Evolutionary conservation across 2,888 invertebrate species (phyloP).

Genomic region (Acronicta psi): DNA sequence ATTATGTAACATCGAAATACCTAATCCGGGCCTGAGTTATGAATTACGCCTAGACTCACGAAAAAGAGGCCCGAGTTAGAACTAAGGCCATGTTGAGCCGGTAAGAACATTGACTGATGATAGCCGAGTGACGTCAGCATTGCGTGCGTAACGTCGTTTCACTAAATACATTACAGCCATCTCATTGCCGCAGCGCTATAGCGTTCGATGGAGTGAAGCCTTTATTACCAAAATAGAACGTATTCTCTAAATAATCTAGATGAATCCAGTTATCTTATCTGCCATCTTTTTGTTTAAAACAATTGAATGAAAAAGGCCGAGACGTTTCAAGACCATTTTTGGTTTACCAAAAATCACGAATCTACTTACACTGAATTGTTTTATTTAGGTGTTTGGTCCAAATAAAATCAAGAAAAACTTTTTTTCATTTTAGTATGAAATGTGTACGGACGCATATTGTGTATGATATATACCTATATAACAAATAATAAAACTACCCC

Average conservation of each 20-base stretch:
- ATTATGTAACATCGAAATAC: not conserved
- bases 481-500: no score
- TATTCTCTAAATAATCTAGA: constrained; percentile 24
- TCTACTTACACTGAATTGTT: constrained; percentile 33
- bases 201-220: not conserved
- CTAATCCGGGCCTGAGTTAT: no score
- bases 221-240: constrained; percentile 5
- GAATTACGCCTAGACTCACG: no score
- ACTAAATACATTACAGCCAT: not conserved
- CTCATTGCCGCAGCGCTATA: not conserved
- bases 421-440: no score
- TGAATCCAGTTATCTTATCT: constrained; percentile 24
- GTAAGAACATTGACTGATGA: no score
- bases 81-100: no score
- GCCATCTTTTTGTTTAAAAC: constrained; percentile 32
- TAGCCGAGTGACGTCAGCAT: not conserved
- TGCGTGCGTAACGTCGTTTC: not conserved
- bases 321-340: constrained; percentile 23
- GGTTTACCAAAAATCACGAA: constrained; percentile 40
- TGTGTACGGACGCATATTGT: no score
- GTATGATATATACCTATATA: no score
- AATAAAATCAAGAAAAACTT: not conserved
- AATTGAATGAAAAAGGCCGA: constrained; percentile 18
- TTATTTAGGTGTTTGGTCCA: constrained; percentile 28
- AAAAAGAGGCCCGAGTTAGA: no score